A percentile compares a stretch with the other conserved stretches of the same genome.
Evolutionary conservation across 2,797 vertebrate genomes (phyloP).

Genomic region (Pygocentrus nattereri): DNA sequence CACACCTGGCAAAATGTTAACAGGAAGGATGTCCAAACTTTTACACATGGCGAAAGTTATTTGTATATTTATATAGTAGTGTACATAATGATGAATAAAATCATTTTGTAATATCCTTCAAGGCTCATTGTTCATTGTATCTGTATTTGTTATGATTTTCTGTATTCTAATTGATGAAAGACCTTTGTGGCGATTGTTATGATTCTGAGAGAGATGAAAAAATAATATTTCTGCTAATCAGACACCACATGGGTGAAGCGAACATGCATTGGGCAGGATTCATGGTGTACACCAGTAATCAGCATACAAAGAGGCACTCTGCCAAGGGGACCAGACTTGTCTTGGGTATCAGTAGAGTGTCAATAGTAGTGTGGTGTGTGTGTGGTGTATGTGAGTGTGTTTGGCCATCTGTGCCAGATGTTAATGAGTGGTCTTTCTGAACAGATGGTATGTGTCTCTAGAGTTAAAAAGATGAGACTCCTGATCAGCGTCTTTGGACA

Average conservation of each 20-base stretch:
- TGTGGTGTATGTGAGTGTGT: slow-evolving; percentile 59
- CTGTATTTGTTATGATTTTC: not conserved
- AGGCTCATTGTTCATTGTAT: not conserved
- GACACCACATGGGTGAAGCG: not conserved
- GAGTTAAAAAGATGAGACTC: slow-evolving; percentile 35
- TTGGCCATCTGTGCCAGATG: slow-evolving; percentile 74
- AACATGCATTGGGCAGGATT: not conserved
- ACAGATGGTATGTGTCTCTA: slow-evolving; percentile 55
- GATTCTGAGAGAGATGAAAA: not conserved
- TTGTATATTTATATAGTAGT: not conserved
- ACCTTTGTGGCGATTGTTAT: not conserved
- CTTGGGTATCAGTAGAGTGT: slow-evolving; percentile 36
- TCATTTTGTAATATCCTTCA: not conserved
- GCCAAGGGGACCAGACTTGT: slow-evolving; percentile 10
- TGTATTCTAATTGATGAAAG: not conserved
- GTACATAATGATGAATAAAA: not conserved
- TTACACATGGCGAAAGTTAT: not conserved
- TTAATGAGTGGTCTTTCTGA: slow-evolving; percentile 64
- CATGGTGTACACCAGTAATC: slow-evolving; percentile 1
- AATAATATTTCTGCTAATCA: not conserved
- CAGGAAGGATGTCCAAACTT: no score
- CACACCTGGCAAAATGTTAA: no score
- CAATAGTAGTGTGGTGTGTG: slow-evolving; percentile 39
- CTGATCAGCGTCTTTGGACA: slow-evolving; percentile 11
- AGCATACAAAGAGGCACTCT: slow-evolving; percentile 10